Evolutionary conservation across 2,888 invertebrate species (phyloP), one percentile per base, ranked within the genome.

Genomic region (Lasioglossum calceatum): DNA sequence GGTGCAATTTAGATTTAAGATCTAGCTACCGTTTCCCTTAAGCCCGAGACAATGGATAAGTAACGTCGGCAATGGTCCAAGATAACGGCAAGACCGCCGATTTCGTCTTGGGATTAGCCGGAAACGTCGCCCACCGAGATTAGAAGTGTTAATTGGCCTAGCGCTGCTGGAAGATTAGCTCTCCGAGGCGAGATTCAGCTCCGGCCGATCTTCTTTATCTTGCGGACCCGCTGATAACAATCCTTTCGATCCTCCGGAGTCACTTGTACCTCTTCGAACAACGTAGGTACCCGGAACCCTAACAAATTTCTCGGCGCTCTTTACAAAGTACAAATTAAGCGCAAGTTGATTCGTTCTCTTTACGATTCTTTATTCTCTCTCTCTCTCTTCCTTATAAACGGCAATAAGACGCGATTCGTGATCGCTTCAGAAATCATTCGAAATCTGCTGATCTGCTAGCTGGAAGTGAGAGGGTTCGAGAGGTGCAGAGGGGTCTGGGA

Each of bases 1-100:
- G 93, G 90, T 89, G 94, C 92, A 95, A 94, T 95, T 95, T 94
- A 94, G 94, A 95, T 94, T 94, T 93, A 94, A 94, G 94, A 94
- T 95, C 93, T 92, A 83, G 91, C 85, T 77, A 86, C 89, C 88
- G 89, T 89, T 87, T 89, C 92, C 85, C 90, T 88, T 86, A 88
- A 91, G 87, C 88, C 90, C 78, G 87, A 92, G 92, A 94, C 94
- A 94, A 94, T 94, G 93, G 93, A 92, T 92, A 92, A 94, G 93
- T 92, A 92, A 93, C 92, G 92, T 84, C 87, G 90, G 92, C 92
- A 92, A 92, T 91, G 92, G 90, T 87, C 87, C 84, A 82, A 93
- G 94, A 94, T 94, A 94, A 94, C 92, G 91, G 79, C 82, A 88
- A 92, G 90, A 87, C 77, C 88, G 76, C 77, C 90, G 86, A 88